Conservation (phyloP, 2,113 vertebrate genomes). For the Desmodus rotundus region DNA sequence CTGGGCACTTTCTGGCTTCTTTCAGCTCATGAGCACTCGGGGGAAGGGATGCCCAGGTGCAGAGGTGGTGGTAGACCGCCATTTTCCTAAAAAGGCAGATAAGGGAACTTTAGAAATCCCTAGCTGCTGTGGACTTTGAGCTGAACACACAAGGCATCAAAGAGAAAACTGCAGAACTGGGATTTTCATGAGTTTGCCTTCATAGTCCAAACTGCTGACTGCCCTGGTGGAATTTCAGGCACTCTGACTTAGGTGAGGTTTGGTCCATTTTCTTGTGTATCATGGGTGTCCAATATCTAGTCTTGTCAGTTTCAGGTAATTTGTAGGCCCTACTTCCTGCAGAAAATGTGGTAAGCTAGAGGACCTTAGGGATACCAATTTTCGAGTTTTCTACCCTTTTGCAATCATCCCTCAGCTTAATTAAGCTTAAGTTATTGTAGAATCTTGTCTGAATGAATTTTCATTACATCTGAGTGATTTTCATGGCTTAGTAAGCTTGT, state of each 20-base stretch:
- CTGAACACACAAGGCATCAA: fast-evolving
- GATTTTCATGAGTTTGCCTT: constrained; percentile 8
- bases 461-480: background rate
- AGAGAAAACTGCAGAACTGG: background rate
- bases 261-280: background rate
- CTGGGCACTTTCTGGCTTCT: background rate
- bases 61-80: background rate
- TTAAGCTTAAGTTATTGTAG: background rate
- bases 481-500: background rate
- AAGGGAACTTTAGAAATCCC: background rate
- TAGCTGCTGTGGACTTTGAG: background rate
- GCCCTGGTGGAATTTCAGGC: background rate
- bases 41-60: background rate
- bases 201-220: background rate
- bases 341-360: background rate
- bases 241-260: background rate
- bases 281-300: background rate
- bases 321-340: background rate
- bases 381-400: background rate
- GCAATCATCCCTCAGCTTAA: background rate
- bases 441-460: background rate
- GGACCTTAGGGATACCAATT: background rate
- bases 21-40: background rate
- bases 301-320: background rate
- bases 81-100: background rate